Conservation (phyloP, 2,888 invertebrate genomes). For the Drosophila putrida region DNA sequence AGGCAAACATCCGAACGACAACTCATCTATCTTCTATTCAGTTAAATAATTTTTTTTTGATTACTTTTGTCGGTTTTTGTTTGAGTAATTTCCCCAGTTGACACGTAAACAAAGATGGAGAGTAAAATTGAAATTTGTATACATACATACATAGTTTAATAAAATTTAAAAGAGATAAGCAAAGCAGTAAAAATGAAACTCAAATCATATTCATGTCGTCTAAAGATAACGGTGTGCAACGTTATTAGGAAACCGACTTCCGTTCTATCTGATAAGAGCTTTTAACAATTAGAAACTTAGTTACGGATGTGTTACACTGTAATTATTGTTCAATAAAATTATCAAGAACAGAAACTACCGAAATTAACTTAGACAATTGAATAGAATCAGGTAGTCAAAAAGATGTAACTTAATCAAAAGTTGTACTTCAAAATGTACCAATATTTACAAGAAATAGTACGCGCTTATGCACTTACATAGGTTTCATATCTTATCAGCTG, state of each 20-base stretch:
- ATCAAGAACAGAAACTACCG: background rate
- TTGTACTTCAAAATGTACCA: background rate
- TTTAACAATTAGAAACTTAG: background rate
- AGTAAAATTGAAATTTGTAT: slow-evolving; percentile 3
- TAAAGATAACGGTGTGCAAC: background rate
- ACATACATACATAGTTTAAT: background rate
- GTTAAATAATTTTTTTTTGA: slow-evolving; percentile 22
- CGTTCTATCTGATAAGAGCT: slow-evolving; percentile 16
- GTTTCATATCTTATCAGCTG: slow-evolving; percentile 18
- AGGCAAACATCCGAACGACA: slow-evolving; percentile 8
- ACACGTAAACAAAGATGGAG: slow-evolving; percentile 19
- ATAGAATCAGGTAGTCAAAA: background rate
- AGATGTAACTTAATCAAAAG: slow-evolving; percentile 29
- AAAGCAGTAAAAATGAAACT: slow-evolving; percentile 33
- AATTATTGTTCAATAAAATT: background rate
- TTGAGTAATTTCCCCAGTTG: slow-evolving; percentile 24
- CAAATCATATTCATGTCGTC: background rate
- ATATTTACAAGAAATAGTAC: slow-evolving; percentile 4
- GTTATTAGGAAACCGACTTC: slow-evolving; percentile 14
- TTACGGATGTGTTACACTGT: background rate
- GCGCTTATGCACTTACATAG: slow-evolving; percentile 6
- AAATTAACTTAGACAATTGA: background rate
- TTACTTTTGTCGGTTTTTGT: slow-evolving; percentile 13
- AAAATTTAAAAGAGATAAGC: slow-evolving; percentile 35
- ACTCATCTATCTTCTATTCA: slow-evolving; percentile 12